Conservation (phyloP, 1,140 invertebrate genomes). For the Coelopa frigida region DNA sequence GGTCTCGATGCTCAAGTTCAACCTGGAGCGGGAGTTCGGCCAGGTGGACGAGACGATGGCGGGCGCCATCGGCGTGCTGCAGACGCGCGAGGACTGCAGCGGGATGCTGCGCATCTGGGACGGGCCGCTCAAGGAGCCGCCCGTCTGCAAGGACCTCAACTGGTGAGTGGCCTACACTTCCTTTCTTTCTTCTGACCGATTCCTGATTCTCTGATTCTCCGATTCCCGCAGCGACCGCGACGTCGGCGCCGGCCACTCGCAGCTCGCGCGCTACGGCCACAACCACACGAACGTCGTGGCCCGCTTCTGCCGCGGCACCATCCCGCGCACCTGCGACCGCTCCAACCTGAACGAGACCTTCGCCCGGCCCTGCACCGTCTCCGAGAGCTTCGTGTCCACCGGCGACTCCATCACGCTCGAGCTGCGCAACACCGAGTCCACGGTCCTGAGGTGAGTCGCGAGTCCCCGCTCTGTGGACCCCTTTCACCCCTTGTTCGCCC, state of each 20-base stretch:
- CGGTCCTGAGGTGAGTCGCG: constrained; percentile 63
- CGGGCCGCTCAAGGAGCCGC: constrained; percentile 65
- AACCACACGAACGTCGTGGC: constrained; percentile 65
- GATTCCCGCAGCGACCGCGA: constrained; percentile 8
- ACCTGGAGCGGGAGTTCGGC: constrained; percentile 47
- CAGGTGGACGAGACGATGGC: constrained; percentile 50
- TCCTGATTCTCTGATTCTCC: background rate
- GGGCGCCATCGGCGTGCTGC: constrained; percentile 47
- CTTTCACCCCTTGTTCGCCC: constrained; percentile 1
- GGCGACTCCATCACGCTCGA: constrained; percentile 73
- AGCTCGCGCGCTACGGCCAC: constrained; percentile 37
- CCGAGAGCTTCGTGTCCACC: constrained; percentile 76
- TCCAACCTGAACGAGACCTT: constrained; percentile 43
- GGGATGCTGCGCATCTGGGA: constrained; percentile 79
- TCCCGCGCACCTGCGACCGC: constrained; percentile 71
- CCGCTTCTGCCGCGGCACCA: constrained; percentile 67
- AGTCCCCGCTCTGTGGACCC: constrained; percentile 2
- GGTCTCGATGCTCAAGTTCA: constrained; percentile 81
- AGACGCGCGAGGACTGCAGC: constrained; percentile 64
- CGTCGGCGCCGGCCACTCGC: background rate
- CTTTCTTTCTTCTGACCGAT: background rate
- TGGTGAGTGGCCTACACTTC: constrained; percentile 52
- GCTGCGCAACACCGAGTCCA: constrained; percentile 71
- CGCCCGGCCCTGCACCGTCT: constrained; percentile 64
- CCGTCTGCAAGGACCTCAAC: constrained; percentile 70